Evolutionary conservation across 2,113 vertebrate species (phyloP).

Genomic region (Cnemophilus loriae): DNA sequence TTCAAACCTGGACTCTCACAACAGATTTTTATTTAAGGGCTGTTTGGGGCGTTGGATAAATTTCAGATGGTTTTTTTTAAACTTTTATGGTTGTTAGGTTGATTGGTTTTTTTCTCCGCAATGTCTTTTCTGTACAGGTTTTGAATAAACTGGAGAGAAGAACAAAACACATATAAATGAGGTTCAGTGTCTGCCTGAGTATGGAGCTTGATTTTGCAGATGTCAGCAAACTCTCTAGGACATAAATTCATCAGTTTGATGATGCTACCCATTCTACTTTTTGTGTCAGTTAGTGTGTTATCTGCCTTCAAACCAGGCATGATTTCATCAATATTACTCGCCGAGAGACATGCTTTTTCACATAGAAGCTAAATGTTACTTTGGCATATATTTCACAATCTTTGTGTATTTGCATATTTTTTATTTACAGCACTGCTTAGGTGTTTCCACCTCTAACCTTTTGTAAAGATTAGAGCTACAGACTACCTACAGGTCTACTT

Average conservation of each 20-base stretch:
- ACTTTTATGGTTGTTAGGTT: fast-evolving
- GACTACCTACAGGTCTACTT: neutral
- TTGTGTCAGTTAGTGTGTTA: neutral
- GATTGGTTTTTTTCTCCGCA: neutral
- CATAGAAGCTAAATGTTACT: neutral
- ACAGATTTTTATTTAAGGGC: neutral
- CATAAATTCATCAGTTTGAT: neutral
- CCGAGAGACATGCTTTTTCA: neutral
- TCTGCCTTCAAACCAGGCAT: neutral
- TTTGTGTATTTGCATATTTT: neutral
- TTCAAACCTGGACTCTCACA: neutral
- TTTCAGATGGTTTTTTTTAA: neutral
- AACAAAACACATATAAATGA: neutral
- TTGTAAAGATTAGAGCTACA: neutral
- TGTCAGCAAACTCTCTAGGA: neutral
- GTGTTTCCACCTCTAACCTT: neutral
- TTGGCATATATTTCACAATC: neutral
- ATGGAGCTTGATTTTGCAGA: neutral
- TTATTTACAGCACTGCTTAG: neutral
- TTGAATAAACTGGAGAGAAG: neutral
- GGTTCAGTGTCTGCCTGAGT: neutral
- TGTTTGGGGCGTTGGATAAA: neutral
- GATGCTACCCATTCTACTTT: neutral
- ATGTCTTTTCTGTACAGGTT: neutral
- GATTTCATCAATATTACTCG: neutral